phyloP scores from a whole-genome alignment of 2,888 invertebrate species.

The Drosophila borborema region DNA sequence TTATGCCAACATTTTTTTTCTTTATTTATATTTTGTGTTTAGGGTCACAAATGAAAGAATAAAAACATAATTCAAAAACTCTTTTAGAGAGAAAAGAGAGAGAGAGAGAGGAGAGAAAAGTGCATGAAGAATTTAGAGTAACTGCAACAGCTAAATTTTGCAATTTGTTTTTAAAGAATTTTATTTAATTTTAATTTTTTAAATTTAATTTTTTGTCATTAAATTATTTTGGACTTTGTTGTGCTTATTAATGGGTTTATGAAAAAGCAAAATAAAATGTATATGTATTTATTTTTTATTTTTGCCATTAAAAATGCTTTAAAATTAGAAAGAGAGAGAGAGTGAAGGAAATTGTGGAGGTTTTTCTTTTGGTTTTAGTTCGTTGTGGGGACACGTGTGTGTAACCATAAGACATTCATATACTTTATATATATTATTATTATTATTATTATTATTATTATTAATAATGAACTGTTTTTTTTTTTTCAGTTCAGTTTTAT shows the following conservation, averaged over 20 bases:
- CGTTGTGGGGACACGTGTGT: slow-evolving; percentile 78
- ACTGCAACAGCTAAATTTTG: slow-evolving; percentile 4
- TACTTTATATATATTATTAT: slow-evolving; percentile 23
- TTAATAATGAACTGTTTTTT: slow-evolving; percentile 19
- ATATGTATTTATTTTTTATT: slow-evolving; percentile 19
- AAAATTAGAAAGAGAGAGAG: slow-evolving; percentile 13
- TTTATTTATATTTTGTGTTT: slow-evolving; percentile 30
- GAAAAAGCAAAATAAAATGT: slow-evolving; percentile 48
- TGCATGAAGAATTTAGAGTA: not conserved
- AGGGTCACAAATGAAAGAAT: slow-evolving; percentile 26
- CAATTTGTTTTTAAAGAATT: not conserved
- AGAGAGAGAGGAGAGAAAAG: not conserved
- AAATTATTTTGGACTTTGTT: slow-evolving; percentile 11
- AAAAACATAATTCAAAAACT: not conserved
- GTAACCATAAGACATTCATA: slow-evolving; percentile 85
- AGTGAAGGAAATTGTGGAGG: slow-evolving; percentile 24
- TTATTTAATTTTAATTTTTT: not conserved
- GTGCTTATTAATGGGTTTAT: slow-evolving; percentile 32
- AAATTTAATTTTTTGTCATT: not conserved
- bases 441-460: slow-evolving; percentile 20
- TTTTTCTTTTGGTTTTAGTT: slow-evolving; percentile 8
- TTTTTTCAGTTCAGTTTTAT: slow-evolving; percentile 19
- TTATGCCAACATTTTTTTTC: slow-evolving; percentile 83
- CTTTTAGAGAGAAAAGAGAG: not conserved
- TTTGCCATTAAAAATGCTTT: slow-evolving; percentile 2